A percentile compares a stretch with the other conserved stretches of the same genome.
These are phyloP conservation scores for Halocynthia aurantium DNA, from an alignment of 23 tunicate genomes.

Conservation along the genomic window DNA sequence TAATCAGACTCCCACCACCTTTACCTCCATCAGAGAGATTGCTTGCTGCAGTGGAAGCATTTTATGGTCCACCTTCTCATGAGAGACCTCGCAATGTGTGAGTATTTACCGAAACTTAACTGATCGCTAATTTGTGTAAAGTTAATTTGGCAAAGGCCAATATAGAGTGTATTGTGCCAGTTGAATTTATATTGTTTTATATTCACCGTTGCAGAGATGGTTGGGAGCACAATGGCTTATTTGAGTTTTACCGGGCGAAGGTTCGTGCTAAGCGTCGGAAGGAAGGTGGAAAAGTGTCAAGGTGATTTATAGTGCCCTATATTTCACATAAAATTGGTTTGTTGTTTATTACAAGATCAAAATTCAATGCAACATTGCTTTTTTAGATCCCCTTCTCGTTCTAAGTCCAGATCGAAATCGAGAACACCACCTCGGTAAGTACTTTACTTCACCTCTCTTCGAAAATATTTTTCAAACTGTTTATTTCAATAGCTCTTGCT, in stretches of 20 bases:
- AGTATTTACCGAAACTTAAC: neutral
- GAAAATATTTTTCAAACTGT: too few species aligned
- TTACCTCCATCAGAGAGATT: conserved; percentile 81
- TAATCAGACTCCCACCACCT: conserved; percentile 86
- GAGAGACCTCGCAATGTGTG: conserved; percentile 83
- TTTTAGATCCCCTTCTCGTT: neutral
- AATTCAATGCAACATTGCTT: neutral
- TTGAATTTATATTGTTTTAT: neutral
- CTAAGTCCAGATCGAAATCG: conserved; percentile 9
- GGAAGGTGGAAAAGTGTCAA: conserved; percentile 7
- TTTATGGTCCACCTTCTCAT: conserved; percentile 87
- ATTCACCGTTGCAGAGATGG: conserved; percentile 56
- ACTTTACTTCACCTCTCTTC: too few species aligned
- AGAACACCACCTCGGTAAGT: neutral
- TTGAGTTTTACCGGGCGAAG: conserved; percentile 88
- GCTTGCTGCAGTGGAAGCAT: conserved; percentile 90
- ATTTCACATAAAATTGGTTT: neutral
- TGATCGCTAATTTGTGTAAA: neutral
- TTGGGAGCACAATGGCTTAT: conserved; percentile 92
- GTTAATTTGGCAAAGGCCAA: neutral
- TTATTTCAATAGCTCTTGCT: too few species aligned
- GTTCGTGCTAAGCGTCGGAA: conserved; percentile 63
- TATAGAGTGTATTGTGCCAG: neutral
- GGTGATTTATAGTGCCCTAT: neutral
- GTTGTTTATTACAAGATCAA: neutral